These are phyloP conservation scores for Menura novaehollandiae DNA, from an alignment of 2,113 vertebrate genomes.

Conservation along the genomic window DNA sequence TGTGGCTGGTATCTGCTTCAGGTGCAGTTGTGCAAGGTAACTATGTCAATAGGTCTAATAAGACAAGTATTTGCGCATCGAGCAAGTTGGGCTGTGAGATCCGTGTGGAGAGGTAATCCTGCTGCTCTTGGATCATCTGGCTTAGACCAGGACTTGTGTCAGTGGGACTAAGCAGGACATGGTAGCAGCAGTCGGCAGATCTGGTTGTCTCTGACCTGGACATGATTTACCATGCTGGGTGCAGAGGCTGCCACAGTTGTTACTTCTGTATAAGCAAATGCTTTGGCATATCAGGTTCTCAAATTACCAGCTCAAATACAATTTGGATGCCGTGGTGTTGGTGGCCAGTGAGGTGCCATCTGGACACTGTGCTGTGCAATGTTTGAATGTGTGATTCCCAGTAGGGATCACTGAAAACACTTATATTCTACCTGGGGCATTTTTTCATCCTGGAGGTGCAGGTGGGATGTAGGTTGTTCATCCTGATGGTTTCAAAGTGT, in stretches of 20 bases:
- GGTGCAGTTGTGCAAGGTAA: not conserved
- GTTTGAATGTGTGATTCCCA: not conserved
- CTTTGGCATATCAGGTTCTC: not conserved
- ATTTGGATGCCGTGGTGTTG: not conserved
- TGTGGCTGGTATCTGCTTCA: not conserved
- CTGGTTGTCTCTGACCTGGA: not conserved
- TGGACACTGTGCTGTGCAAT: not conserved
- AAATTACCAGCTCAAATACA: not conserved
- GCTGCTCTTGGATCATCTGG: not conserved
- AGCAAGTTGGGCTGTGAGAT: not conserved
- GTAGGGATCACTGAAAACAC: not conserved
- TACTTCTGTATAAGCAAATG: not conserved
- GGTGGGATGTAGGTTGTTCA: not conserved
- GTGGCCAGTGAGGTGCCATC: not conserved
- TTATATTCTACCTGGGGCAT: not conserved
- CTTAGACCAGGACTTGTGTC: not conserved
- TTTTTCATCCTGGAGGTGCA: not conserved
- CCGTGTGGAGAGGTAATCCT: not conserved
- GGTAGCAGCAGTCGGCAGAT: not conserved
- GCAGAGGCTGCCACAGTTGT: not conserved
- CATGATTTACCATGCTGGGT: not conserved
- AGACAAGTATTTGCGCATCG: not conserved
- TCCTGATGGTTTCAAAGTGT: not conserved
- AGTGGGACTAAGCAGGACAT: not conserved
- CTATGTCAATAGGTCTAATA: not conserved